phyloP scores from a whole-genome alignment of 1,140 invertebrate species.

The Drosophila sucinea region DNA sequence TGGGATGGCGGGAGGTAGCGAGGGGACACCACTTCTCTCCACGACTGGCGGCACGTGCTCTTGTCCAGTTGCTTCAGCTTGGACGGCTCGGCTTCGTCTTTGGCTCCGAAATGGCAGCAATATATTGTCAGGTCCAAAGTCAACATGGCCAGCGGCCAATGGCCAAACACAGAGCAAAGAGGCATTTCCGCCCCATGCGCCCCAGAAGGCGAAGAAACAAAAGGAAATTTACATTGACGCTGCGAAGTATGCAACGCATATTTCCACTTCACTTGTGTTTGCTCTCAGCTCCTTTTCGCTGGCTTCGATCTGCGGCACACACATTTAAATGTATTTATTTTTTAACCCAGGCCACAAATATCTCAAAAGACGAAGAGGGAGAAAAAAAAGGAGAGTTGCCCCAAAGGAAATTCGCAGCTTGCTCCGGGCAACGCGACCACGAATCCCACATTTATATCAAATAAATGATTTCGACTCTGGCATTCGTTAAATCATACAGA shows the following conservation, averaged over 20 bases:
- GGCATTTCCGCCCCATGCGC: not conserved
- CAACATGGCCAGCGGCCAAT: constrained; percentile 61
- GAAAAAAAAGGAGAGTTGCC: constrained; percentile 12
- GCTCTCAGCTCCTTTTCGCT: constrained; percentile 18
- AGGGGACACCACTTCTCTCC: not conserved
- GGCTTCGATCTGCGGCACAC: constrained; percentile 34
- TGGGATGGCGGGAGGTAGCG: not conserved
- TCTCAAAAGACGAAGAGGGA: constrained; percentile 19
- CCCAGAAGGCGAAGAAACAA: constrained; percentile 56
- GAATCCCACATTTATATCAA: not conserved
- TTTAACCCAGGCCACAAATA: constrained; percentile 33
- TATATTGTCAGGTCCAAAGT: constrained; percentile 73
- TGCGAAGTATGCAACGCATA: constrained; percentile 76
- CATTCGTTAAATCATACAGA: not conserved
- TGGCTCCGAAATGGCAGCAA: constrained; percentile 60
- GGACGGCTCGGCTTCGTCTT: constrained; percentile 34
- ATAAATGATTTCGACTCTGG: not conserved
- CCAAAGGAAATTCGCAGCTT: constrained; percentile 2
- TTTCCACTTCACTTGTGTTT: constrained; percentile 76
- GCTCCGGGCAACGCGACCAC: not conserved
- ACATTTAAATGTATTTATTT: constrained; percentile 62
- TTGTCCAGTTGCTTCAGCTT: constrained; percentile 43
- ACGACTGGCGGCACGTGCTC: constrained; percentile 53
- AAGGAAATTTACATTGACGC: constrained; percentile 70
- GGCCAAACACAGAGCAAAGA: constrained; percentile 21